A percentile compares a stretch with the other conserved stretches of the same genome.
phyloP scores from a whole-genome alignment of 1,140 invertebrate genomes.

The Cydia splendana region DNA sequence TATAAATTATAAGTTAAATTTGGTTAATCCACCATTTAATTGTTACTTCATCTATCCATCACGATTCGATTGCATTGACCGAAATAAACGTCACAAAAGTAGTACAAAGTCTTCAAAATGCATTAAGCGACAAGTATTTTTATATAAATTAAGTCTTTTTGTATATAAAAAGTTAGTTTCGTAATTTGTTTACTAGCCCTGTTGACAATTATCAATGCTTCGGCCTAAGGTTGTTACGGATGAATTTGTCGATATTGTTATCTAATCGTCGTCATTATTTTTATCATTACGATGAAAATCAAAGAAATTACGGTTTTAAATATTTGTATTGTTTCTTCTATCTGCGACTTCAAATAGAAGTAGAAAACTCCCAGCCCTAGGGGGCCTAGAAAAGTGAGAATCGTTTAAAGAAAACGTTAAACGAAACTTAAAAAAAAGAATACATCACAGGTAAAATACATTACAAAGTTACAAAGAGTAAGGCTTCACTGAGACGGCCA shows the following conservation, averaged over 20 bases:
- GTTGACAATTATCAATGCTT: slow-evolving; percentile 20
- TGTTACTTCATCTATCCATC: slow-evolving; percentile 40
- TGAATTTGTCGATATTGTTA: slow-evolving; percentile 18
- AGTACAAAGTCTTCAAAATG: neutral
- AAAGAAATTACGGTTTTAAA: neutral
- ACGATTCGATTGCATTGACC: slow-evolving; percentile 34
- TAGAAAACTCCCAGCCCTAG: too few species aligned
- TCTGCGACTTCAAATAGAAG: neutral
- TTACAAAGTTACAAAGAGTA: too few species aligned
- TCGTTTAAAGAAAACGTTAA: too few species aligned
- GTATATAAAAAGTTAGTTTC: neutral
- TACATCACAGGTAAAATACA: too few species aligned
- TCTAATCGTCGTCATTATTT: slow-evolving; percentile 16
- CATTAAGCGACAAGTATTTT: neutral
- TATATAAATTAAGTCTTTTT: neutral
- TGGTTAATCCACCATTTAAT: slow-evolving; percentile 42
- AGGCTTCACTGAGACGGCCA: too few species aligned
- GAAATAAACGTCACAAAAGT: slow-evolving; percentile 2
- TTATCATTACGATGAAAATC: neutral
- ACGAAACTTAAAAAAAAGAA: too few species aligned
- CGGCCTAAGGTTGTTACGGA: slow-evolving; percentile 17
- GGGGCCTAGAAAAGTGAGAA: too few species aligned
- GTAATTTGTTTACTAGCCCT: slow-evolving; percentile 19
- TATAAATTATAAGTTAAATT: slow-evolving; percentile 16
- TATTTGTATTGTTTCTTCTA: neutral